A percentile compares a stretch with the other conserved stretches of the same genome.
Conservation (phyloP, 2,113 vertebrate genomes). For the Bos taurus region ARS-UCD2.0 NC_037349.1:22951501-22952000, state of each 20-base stretch:
- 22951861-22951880: rapidly evolving
- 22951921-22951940: not conserved
- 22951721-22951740: not conserved
- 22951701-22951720: not conserved
- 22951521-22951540: not conserved
- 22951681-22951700: not conserved
- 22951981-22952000: not conserved
- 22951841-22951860: not conserved
- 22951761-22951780: not conserved
- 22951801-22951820: not conserved
- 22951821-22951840: not conserved
- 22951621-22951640: not conserved
- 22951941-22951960: not conserved
- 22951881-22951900: not conserved
- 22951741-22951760: not conserved
- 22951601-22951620: not conserved
- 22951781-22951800: not conserved
- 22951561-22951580: not conserved
- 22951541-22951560: not conserved
- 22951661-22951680: not conserved
- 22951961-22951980: not conserved
- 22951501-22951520: not conserved
- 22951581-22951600: not conserved
- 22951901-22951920: not conserved
- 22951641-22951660: not conserved